Evolutionary conservation across 2,888 invertebrate species (phyloP).

Genomic region (Xestia c-nigrum): DNA sequence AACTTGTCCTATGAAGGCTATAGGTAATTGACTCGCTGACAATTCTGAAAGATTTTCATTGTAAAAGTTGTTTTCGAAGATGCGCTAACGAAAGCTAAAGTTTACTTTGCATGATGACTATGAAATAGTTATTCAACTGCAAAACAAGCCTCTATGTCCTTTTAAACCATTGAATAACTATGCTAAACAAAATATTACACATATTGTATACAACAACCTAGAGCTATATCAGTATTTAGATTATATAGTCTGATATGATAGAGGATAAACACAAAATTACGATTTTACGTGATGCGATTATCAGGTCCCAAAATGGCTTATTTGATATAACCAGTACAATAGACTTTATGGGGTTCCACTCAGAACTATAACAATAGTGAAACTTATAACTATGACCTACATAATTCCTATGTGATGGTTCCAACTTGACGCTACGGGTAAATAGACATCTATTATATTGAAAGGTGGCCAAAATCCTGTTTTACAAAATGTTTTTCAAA

Average conservation of each 20-base stretch:
- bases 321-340: neutral
- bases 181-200: no score
- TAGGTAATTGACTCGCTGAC: neutral
- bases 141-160: no score
- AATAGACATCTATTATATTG: neutral
- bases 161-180: no score
- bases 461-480: neutral
- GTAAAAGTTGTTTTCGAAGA: no score
- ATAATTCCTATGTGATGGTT: neutral
- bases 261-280: neutral
- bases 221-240: neutral
- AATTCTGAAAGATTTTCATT: no score
- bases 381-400: neutral
- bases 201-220: no score
- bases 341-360: neutral
- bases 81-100: no score
- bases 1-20: neutral
- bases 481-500: neutral
- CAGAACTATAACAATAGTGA: neutral
- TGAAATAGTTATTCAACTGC: no score
- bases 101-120: no score
- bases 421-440: neutral
- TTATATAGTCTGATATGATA: neutral
- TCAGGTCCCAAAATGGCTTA: slow-evolving; percentile 25
- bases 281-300: slow-evolving; percentile 12